Percentiles rank a stretch among this genome's conserved stretches.
These are phyloP conservation scores for Melanotaenia parkinsoni DNA, from an alignment of 2,797 vertebrate species.

Conservation along the genomic window DNA sequence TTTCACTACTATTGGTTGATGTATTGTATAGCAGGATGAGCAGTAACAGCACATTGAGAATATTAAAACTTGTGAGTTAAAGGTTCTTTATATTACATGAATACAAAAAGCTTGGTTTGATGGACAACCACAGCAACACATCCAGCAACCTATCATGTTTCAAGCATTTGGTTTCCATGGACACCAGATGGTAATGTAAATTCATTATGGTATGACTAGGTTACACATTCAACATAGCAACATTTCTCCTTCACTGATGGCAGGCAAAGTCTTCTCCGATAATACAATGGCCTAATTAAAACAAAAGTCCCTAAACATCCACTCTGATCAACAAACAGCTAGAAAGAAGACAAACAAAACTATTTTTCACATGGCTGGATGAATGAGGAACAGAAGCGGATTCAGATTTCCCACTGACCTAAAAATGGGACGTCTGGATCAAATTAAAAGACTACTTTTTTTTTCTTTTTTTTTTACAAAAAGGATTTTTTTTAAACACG, in stretches of 20 bases:
- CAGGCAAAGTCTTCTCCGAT: slow-evolving; percentile 52
- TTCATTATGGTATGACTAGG: slow-evolving; percentile 54
- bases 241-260: slow-evolving; percentile 58
- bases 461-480: slow-evolving; percentile 42
- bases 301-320: slow-evolving; percentile 57
- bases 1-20: slow-evolving; percentile 53
- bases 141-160: slow-evolving; percentile 63
- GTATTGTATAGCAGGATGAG: slow-evolving; percentile 64
- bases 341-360: slow-evolving; percentile 62
- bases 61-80: slow-evolving; percentile 66
- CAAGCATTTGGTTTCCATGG: slow-evolving; percentile 73
- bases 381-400: slow-evolving; percentile 52
- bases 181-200: slow-evolving; percentile 60
- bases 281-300: slow-evolving; percentile 43
- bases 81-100: slow-evolving; percentile 76
- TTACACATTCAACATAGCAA: slow-evolving; percentile 69
- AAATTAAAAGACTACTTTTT: slow-evolving; percentile 42
- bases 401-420: slow-evolving; percentile 60
- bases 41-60: slow-evolving; percentile 64
- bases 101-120: slow-evolving; percentile 74
- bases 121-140: slow-evolving; percentile 67
- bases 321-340: slow-evolving; percentile 57
- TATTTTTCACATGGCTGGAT: slow-evolving; percentile 66
- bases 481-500: slow-evolving; percentile 63
- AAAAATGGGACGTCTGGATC: slow-evolving; percentile 53